phyloP scores from a whole-genome alignment of 2,797 vertebrate genomes.

The Prionace glauca region DNA sequence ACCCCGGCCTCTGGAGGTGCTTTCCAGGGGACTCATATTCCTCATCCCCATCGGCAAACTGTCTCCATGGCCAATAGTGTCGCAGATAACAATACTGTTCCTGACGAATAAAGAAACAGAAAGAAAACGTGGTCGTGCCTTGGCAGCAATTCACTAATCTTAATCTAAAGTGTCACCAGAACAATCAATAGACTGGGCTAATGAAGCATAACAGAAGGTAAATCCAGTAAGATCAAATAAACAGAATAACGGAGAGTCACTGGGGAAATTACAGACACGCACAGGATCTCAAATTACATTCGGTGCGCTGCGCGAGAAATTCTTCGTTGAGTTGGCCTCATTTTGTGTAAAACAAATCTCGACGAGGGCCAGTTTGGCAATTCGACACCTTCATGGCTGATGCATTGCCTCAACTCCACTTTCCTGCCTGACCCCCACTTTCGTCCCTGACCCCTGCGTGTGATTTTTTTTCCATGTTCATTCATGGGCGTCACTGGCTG shows the following conservation, averaged over 20 bases:
- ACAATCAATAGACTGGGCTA: constrained; percentile 11
- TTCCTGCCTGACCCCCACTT: too few relatives aligned
- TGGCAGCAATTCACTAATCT: constrained; percentile 20
- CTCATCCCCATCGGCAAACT: background rate
- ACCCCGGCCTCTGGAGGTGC: background rate
- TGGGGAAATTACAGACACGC: background rate
- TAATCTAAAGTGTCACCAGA: constrained; percentile 12
- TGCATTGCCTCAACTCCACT: too few relatives aligned
- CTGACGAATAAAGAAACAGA: background rate
- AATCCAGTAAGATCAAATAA: constrained; percentile 5
- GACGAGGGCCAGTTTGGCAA: background rate
- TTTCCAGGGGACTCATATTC: background rate
- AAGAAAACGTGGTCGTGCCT: background rate
- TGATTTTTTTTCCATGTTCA: too few relatives aligned
- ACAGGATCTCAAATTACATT: background rate
- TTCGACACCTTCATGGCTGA: too few relatives aligned
- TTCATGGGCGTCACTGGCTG: too few relatives aligned
- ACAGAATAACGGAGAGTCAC: background rate
- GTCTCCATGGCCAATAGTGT: background rate
- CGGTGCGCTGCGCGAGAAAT: background rate
- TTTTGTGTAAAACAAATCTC: background rate
- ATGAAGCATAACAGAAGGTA: background rate
- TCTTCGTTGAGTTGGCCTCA: background rate
- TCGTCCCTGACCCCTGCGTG: too few relatives aligned
- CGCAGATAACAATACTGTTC: background rate